Conservation (phyloP, 1,140 invertebrate genomes). For the Euschistus heros region DNA sequence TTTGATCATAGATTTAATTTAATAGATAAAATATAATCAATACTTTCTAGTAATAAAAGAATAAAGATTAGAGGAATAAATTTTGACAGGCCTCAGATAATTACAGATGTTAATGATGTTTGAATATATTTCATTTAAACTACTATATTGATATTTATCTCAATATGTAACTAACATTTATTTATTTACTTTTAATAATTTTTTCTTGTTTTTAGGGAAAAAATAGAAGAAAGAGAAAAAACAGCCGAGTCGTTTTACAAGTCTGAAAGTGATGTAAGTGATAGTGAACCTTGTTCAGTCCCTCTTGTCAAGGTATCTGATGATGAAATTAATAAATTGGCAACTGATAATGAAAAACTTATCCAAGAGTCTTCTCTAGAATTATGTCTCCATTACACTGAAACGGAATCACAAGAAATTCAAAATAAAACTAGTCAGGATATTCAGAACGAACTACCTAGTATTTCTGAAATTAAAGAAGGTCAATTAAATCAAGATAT, state of each 20-base stretch:
- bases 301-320: not conserved
- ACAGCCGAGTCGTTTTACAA: conserved; percentile 48
- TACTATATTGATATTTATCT: not conserved
- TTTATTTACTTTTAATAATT: conserved; percentile 11
- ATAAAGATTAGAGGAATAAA: not conserved
- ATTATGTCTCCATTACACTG: too few species aligned
- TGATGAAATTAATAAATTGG: not conserved
- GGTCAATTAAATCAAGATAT: too few species aligned
- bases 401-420: too few species aligned
- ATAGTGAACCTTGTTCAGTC: conserved; percentile 21
- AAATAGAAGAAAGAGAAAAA: conserved; percentile 44
- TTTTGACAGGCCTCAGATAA: not conserved
- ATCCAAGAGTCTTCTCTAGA: too few species aligned
- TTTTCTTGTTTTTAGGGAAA: conserved; percentile 35
- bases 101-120: not conserved
- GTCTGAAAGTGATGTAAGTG: conserved; percentile 42
- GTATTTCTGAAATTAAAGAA: too few species aligned
- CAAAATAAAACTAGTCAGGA: too few species aligned
- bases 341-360: too few species aligned
- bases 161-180: not conserved
- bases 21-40: too few species aligned
- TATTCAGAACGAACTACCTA: too few species aligned
- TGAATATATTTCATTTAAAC: not conserved
- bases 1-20: too few species aligned
- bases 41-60: not conserved